Conservation (phyloP, 2,113 vertebrate species). For the Panurus biarmicus region DNA sequence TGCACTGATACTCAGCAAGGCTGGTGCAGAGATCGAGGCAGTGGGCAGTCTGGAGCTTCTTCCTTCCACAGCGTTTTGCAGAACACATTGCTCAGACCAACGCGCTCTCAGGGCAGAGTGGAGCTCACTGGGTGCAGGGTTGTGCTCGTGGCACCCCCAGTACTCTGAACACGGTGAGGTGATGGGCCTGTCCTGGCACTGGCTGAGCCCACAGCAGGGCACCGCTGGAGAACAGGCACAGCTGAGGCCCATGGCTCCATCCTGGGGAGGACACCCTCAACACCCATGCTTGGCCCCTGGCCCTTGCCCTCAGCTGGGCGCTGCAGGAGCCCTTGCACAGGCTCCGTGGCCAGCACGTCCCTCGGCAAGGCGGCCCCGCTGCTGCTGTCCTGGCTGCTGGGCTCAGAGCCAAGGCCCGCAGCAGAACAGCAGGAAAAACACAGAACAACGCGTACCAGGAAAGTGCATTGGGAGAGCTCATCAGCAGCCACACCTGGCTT, state of each 20-base stretch:
- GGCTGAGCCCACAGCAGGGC: accelerated
- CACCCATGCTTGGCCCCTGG: accelerated
- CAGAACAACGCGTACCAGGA: neutral
- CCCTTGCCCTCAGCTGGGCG: accelerated
- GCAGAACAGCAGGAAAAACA: neutral
- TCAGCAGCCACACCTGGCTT: neutral
- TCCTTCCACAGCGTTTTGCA: neutral
- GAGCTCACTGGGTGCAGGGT: accelerated
- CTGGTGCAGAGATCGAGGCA: neutral
- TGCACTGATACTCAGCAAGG: neutral
- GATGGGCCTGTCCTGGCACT: neutral
- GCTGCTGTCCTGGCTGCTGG: neutral
- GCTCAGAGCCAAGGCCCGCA: neutral
- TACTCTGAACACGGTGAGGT: accelerated
- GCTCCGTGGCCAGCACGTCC: accelerated
- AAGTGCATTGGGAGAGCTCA: neutral
- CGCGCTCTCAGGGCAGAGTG: accelerated
- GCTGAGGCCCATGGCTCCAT: accelerated
- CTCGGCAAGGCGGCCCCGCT: accelerated
- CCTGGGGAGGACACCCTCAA: neutral
- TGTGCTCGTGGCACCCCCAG: accelerated
- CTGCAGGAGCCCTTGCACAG: accelerated
- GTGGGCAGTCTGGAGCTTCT: neutral
- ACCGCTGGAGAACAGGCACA: neutral
- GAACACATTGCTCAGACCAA: neutral